Evolutionary conservation across 2,888 invertebrate species (phyloP).

Genomic region (Ophion ellenae): DNA sequence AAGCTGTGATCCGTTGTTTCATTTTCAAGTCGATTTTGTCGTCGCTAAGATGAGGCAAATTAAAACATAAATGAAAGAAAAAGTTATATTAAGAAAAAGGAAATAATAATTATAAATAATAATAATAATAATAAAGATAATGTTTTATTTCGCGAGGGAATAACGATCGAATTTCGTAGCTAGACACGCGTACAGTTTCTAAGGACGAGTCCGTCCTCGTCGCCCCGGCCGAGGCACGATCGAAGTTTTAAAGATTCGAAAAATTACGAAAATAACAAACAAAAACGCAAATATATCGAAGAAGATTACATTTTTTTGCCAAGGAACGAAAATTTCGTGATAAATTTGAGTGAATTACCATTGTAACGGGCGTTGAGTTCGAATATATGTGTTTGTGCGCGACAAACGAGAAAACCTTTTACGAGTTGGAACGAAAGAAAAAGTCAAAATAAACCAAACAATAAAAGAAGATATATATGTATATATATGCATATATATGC

Average conservation of each 20-base stretch:
- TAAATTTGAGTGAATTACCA: conserved; percentile 30
- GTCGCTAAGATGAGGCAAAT: conserved; percentile 61
- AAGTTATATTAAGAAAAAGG: conserved; percentile 45
- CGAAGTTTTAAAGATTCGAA: conserved; percentile 65
- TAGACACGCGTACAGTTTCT: conserved; percentile 64
- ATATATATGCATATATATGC: neutral
- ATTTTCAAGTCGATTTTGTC: conserved; percentile 68
- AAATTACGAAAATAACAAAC: conserved; percentile 8
- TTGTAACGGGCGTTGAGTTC: conserved; percentile 45
- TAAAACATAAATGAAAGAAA: conserved; percentile 24
- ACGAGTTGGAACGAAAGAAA: conserved; percentile 56
- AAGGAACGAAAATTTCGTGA: conserved; percentile 30
- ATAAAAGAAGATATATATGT: conserved; percentile 52
- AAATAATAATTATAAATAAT: conserved; percentile 46
- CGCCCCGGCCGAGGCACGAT: conserved; percentile 70
- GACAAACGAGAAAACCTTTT: conserved; percentile 38
- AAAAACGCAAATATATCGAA: conserved; percentile 24
- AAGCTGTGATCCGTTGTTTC: conserved; percentile 75
- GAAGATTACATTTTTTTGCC: conserved; percentile 26
- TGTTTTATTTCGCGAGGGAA: conserved; percentile 56
- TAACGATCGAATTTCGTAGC: conserved; percentile 66
- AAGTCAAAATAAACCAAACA: conserved; percentile 37
- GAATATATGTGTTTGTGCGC: conserved; percentile 30
- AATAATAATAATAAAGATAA: conserved; percentile 48
- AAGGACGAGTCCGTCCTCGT: conserved; percentile 77